Conservation (phyloP, 2,888 invertebrate species). For the Drosophila buzzatii region DNA sequence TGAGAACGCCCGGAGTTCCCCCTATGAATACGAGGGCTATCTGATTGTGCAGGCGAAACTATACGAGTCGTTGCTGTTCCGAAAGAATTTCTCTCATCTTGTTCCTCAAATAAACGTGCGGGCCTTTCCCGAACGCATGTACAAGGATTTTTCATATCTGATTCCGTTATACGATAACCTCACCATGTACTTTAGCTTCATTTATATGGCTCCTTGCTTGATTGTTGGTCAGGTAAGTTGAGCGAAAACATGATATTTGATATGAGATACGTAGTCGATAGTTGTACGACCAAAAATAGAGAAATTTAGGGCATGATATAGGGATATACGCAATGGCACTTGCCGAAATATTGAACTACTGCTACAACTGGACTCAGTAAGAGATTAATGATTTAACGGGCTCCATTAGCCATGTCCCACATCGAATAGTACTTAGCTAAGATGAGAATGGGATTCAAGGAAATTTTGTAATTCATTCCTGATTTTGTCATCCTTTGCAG, state of each 20-base stretch:
- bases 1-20: not conserved
- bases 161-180: rapidly evolving
- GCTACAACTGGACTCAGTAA: too few species aligned
- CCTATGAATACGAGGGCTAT: conserved; percentile 45
- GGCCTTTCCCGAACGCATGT: conserved; percentile 18
- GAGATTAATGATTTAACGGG: too few species aligned
- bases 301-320: not conserved
- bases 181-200: not conserved
- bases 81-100: not conserved
- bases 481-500: conserved; percentile 21
- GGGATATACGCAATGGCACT: not conserved
- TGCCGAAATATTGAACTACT: too few species aligned
- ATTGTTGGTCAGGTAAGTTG: conserved; percentile 39
- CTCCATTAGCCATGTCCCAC: not conserved
- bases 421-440: not conserved
- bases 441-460: too few species aligned
- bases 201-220: conserved; percentile 30
- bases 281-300: not conserved
- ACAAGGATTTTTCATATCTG: not conserved
- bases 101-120: conserved; percentile 33
- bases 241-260: not conserved
- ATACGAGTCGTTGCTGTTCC: conserved; percentile 31
- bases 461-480: not conserved
- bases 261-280: too few species aligned
- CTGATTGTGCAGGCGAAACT: conserved; percentile 37